Evolutionary conservation across 2,113 vertebrate genomes (phyloP).

Genomic region (Eclectus roratus): DNA sequence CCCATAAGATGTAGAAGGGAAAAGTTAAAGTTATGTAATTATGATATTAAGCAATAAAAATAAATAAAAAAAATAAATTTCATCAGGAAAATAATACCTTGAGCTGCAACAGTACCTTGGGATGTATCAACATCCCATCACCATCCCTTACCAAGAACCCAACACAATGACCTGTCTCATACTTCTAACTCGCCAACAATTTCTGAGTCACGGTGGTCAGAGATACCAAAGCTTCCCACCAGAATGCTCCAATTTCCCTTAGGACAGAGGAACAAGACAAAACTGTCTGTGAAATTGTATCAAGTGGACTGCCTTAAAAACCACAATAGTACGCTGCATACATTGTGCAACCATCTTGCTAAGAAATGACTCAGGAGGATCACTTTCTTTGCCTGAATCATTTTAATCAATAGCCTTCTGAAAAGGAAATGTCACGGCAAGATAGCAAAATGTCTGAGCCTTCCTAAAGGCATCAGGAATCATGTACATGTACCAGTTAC

Average conservation of each 20-base stretch:
- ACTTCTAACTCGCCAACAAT: neutral
- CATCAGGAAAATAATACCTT: neutral
- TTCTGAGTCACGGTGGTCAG: neutral
- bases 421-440: constrained; percentile 46
- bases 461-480: neutral
- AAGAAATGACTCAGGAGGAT: constrained; percentile 61
- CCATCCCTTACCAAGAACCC: neutral
- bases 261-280: neutral
- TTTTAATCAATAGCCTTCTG: constrained; percentile 62
- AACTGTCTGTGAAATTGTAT: neutral
- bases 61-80: neutral
- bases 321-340: neutral
- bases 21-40: neutral
- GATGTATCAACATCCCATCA: neutral
- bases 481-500: neutral
- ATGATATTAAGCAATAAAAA: neutral
- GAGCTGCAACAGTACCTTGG: neutral
- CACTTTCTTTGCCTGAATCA: constrained; percentile 46
- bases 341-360: constrained; percentile 29
- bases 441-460: constrained; percentile 34
- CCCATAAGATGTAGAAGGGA: neutral
- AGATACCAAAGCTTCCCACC: neutral
- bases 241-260: neutral
- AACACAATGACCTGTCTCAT: neutral
- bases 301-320: neutral